These are phyloP conservation scores for Drosophila sucinea DNA, from an alignment of 1,140 invertebrate genomes.

Conservation along the genomic window DNA sequence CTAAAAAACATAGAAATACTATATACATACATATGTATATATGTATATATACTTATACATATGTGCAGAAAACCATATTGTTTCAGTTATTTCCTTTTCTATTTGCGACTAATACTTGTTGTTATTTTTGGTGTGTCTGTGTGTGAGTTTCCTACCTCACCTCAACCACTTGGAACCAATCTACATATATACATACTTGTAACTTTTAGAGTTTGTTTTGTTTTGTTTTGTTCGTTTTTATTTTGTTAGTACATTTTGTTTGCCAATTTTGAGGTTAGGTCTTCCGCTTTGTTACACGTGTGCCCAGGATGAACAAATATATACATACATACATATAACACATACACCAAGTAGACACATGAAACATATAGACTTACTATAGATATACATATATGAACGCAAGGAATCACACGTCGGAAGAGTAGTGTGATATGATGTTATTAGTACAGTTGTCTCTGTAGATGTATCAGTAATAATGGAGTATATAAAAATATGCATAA, in stretches of 20 bases:
- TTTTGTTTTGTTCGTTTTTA: neutral
- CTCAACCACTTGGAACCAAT: neutral
- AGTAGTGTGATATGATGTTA: no score
- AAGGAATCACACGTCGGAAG: no score
- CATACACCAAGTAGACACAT: neutral
- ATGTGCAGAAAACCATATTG: conserved; percentile 5
- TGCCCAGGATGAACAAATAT: neutral
- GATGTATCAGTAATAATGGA: no score
- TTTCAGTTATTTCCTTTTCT: conserved; percentile 3
- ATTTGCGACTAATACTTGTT: conserved; percentile 2
- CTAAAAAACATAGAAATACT: conserved; percentile 20
- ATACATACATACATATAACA: neutral
- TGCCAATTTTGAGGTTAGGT: neutral
- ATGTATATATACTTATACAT: conserved; percentile 20
- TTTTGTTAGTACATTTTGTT: neutral
- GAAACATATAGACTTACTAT: neutral
- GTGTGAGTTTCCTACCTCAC: neutral
- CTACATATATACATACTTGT: neutral
- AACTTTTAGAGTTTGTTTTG: neutral
- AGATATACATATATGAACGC: no score
- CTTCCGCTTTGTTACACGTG: neutral
- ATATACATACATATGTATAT: conserved; percentile 26
- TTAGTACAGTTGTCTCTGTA: no score
- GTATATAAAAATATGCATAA: no score
- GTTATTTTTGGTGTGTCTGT: neutral